A percentile compares a stretch with the other conserved stretches of the same genome.
Conservation (phyloP, 2,113 vertebrate genomes). For the Ifrita kowaldi region DNA sequence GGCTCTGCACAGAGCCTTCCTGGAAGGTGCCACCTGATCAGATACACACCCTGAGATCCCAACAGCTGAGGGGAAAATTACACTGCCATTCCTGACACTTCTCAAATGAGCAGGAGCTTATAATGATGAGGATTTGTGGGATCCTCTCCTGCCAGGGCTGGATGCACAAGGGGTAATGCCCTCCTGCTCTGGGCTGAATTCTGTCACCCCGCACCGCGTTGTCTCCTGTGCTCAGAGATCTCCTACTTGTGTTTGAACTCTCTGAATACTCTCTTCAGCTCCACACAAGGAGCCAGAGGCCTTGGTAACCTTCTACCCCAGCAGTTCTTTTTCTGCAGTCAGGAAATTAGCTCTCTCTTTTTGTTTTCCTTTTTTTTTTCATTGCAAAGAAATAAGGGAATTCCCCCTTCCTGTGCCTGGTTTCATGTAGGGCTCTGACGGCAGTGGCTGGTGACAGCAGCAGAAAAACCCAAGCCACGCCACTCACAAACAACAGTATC, state of each 20-base stretch:
- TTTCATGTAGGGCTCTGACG: not conserved
- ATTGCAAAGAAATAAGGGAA: not conserved
- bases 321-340: not conserved
- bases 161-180: not conserved
- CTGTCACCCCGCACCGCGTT: fast-evolving
- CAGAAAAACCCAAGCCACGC: not conserved
- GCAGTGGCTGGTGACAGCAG: not conserved
- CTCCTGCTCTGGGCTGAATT: not conserved
- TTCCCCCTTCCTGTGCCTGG: not conserved
- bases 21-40: not conserved
- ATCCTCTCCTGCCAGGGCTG: not conserved
- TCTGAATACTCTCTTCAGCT: conserved; percentile 28
- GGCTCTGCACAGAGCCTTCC: fast-evolving
- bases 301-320: not conserved
- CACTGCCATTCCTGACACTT: not conserved
- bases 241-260: conserved; percentile 24
- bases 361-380: not conserved
- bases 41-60: not conserved
- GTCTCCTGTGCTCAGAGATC: not conserved
- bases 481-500: not conserved
- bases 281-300: not conserved
- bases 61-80: not conserved
- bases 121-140: not conserved
- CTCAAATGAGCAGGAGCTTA: not conserved
- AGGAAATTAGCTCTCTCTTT: not conserved